These are phyloP conservation scores for Ennomos fuscantarius DNA, from an alignment of 2,888 invertebrate genomes.

Conservation along the genomic window DNA sequence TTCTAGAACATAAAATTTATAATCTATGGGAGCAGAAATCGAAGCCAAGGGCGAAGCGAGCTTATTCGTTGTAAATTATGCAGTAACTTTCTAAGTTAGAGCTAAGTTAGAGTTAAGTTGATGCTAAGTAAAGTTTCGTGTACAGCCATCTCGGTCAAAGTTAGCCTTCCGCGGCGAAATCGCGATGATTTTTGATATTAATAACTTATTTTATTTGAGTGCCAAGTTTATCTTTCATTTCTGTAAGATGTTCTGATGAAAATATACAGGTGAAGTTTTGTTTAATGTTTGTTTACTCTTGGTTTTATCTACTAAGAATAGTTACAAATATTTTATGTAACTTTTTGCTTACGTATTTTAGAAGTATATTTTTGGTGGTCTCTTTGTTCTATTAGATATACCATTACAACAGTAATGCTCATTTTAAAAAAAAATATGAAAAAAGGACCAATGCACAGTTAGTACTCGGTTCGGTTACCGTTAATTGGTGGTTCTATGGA, in stretches of 20 bases:
- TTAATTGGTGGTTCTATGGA: too few relatives aligned
- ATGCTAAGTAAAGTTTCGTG: conserved; percentile 49
- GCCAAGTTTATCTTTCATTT: conserved; percentile 26
- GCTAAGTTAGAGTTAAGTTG: conserved; percentile 45
- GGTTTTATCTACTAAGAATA: too few relatives aligned
- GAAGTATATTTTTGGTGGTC: too few relatives aligned
- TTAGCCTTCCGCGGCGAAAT: conserved; percentile 30
- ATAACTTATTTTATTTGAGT: conserved; percentile 37
- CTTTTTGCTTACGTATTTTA: too few relatives aligned
- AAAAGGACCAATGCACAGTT: too few relatives aligned
- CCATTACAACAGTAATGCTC: too few relatives aligned
- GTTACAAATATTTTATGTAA: too few relatives aligned
- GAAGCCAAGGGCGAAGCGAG: conserved; percentile 52
- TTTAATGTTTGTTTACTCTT: too few relatives aligned
- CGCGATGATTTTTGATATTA: conserved; percentile 41
- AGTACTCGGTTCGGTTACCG: too few relatives aligned
- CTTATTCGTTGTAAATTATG: conserved; percentile 53
- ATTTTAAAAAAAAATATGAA: too few relatives aligned
- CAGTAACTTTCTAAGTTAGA: conserved; percentile 54
- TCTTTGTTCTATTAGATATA: too few relatives aligned
- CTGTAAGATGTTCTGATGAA: conserved; percentile 12
- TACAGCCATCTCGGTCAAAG: conserved; percentile 41
- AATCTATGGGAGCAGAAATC: conserved; percentile 40
- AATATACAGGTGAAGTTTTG: conserved; percentile 7
- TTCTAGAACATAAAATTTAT: conserved; percentile 28